phyloP scores from a whole-genome alignment of 2,888 invertebrate genomes.

The Cremastobaeus sp. region DNA sequence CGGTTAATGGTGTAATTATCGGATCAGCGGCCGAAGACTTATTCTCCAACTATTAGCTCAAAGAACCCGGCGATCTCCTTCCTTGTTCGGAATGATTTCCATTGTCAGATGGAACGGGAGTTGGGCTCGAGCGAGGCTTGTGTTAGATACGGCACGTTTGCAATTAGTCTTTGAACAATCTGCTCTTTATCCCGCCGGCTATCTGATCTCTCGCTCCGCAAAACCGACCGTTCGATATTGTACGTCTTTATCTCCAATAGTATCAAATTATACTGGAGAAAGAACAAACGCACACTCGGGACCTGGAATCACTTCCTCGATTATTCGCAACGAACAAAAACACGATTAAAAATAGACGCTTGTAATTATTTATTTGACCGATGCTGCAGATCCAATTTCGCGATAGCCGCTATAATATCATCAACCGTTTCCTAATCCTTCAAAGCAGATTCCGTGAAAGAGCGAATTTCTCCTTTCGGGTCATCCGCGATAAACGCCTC shows the following conservation, averaged over 20 bases:
- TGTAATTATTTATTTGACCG: slow-evolving; percentile 40
- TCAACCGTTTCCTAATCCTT: slow-evolving; percentile 29
- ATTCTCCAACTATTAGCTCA: slow-evolving; percentile 7
- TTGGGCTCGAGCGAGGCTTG: slow-evolving; percentile 12
- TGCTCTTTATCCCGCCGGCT: slow-evolving; percentile 66
- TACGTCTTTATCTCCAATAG: slow-evolving; percentile 71
- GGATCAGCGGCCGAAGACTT: slow-evolving; percentile 3
- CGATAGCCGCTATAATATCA: slow-evolving; percentile 19
- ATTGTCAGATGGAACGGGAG: slow-evolving; percentile 38
- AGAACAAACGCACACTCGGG: slow-evolving; percentile 64
- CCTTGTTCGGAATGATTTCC: slow-evolving; percentile 31
- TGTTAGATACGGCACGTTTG: slow-evolving; percentile 62
- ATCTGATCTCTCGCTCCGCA: slow-evolving; percentile 64
- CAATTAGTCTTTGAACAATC: slow-evolving; percentile 71
- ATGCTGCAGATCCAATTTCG: slow-evolving; percentile 15
- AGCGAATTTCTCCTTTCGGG: neutral
- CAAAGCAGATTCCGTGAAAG: slow-evolving; percentile 4
- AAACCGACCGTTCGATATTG: slow-evolving; percentile 61
- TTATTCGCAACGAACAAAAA: slow-evolving; percentile 21
- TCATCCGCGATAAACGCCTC: slow-evolving; percentile 19
- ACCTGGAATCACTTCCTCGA: slow-evolving; percentile 59
- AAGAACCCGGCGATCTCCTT: slow-evolving; percentile 17
- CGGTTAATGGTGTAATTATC: slow-evolving; percentile 38
- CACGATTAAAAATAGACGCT: slow-evolving; percentile 8
- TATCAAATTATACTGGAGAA: slow-evolving; percentile 72